These are phyloP conservation scores for Ptychoptera albimana DNA, from an alignment of 2,888 invertebrate genomes.

Conservation along the genomic window DNA sequence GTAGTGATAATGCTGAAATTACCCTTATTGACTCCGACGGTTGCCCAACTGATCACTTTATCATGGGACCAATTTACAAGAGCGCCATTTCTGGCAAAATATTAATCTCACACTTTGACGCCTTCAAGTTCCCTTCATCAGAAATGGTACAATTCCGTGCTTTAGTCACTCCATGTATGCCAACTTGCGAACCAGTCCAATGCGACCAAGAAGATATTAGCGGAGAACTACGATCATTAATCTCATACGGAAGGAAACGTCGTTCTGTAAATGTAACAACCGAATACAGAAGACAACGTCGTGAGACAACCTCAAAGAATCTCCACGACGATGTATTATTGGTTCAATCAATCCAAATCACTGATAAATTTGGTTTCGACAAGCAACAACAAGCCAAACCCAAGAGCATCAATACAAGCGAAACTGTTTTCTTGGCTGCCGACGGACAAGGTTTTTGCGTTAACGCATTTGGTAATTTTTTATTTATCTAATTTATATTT, in stretches of 20 bases:
- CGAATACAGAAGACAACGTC: conserved; percentile 18
- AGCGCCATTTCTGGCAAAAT: conserved; percentile 65
- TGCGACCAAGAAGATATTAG: conserved; percentile 73
- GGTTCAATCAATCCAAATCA: conserved; percentile 82
- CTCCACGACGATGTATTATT: conserved; percentile 66
- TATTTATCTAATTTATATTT: not conserved
- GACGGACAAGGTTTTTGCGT: conserved; percentile 34
- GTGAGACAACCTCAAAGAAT: conserved; percentile 24
- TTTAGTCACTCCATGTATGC: conserved; percentile 89
- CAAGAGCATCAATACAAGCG: conserved; percentile 36
- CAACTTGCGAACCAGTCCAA: conserved; percentile 80
- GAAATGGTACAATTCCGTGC: conserved; percentile 92
- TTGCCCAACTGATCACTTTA: conserved; percentile 85
- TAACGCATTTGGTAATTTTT: conserved; percentile 28
- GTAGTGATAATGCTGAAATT: conserved; percentile 82
- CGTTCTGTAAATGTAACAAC: conserved; percentile 39
- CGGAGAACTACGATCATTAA: conserved; percentile 65
- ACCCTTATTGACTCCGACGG: conserved; percentile 81
- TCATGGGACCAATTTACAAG: conserved; percentile 84
- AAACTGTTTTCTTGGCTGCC: conserved; percentile 54
- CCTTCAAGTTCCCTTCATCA: conserved; percentile 91
- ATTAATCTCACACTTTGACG: conserved; percentile 80
- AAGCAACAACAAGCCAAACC: conserved; percentile 41
- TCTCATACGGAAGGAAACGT: conserved; percentile 71
- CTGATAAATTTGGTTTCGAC: conserved; percentile 81